These are phyloP conservation scores for Agrochola circellaris DNA, from an alignment of 2,888 invertebrate genomes.

Conservation along the genomic window DNA sequence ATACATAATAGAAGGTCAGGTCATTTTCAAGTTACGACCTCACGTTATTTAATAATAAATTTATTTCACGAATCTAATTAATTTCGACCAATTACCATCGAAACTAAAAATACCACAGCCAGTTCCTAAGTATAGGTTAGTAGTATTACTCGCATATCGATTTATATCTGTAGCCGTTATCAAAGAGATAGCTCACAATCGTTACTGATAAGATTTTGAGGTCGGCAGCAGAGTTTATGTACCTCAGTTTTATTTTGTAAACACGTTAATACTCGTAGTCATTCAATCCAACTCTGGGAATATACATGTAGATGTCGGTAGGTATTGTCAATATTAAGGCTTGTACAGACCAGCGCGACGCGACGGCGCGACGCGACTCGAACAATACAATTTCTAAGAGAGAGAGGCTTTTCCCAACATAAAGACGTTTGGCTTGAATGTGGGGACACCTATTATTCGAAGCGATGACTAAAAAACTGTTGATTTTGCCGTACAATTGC, in stretches of 20 bases:
- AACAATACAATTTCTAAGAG: too few relatives aligned
- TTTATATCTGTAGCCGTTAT: slow-evolving; percentile 58
- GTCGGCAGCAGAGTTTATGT: slow-evolving; percentile 50
- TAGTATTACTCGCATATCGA: slow-evolving; percentile 58
- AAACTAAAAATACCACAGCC: slow-evolving; percentile 26
- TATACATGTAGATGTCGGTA: too few relatives aligned
- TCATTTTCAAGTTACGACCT: slow-evolving; percentile 12
- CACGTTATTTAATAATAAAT: slow-evolving; percentile 10
- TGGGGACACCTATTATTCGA: background rate
- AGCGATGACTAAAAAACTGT: background rate
- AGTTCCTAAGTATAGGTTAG: slow-evolving; percentile 52
- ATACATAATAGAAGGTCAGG: slow-evolving; percentile 10
- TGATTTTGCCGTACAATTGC: background rate
- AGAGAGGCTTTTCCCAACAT: background rate
- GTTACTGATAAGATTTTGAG: slow-evolving; percentile 62
- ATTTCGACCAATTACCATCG: slow-evolving; percentile 9
- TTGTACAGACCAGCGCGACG: too few relatives aligned
- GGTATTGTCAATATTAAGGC: background rate
- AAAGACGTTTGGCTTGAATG: background rate
- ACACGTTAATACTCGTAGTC: slow-evolving; percentile 25
- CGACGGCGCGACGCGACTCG: too few relatives aligned
- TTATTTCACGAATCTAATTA: slow-evolving; percentile 10
- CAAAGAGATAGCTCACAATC: slow-evolving; percentile 59
- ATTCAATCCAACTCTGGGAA: background rate
- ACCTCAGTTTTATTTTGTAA: slow-evolving; percentile 44